phyloP scores from a whole-genome alignment of 2,888 invertebrate species.

The Mimumesa dahlbomi region DNA sequence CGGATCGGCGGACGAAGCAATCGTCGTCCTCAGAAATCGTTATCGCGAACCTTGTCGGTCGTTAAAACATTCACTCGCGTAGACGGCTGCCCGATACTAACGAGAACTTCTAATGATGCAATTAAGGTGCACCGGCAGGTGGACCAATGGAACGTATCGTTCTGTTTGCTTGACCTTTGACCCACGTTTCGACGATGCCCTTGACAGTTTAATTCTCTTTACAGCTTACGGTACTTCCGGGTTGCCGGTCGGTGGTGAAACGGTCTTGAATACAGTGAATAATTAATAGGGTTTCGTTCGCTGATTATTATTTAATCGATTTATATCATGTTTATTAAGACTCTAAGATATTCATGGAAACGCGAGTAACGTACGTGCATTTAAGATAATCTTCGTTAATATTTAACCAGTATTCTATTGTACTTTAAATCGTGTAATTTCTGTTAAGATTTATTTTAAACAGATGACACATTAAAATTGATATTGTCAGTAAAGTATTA shows the following conservation, averaged over 20 bases:
- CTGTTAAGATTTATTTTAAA: too few relatives aligned
- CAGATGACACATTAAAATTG: too few relatives aligned
- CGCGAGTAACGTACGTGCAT: too few relatives aligned
- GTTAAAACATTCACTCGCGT: constrained; percentile 42
- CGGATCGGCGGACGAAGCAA: constrained; percentile 13
- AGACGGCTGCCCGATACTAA: constrained; percentile 37
- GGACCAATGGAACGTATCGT: constrained; percentile 32
- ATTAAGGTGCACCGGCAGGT: constrained; percentile 57
- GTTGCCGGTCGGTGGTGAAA: background rate
- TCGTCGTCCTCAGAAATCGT: constrained; percentile 29
- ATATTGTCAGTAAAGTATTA: too few relatives aligned
- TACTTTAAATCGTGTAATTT: too few relatives aligned
- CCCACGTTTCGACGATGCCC: constrained; percentile 13
- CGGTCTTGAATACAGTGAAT: background rate
- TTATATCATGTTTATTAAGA: too few relatives aligned
- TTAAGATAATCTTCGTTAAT: too few relatives aligned
- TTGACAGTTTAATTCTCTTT: background rate
- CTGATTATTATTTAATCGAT: too few relatives aligned
- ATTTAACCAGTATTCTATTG: too few relatives aligned
- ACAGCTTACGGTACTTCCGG: background rate
- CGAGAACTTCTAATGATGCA: constrained; percentile 56
- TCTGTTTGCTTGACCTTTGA: constrained; percentile 44
- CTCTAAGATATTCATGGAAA: too few relatives aligned
- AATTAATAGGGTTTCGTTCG: too few relatives aligned
- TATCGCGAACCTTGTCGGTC: constrained; percentile 38